Base-by-base conservation (phyloP, 2,888 invertebrate genomes). In the Tenthredo amoena region DNA sequence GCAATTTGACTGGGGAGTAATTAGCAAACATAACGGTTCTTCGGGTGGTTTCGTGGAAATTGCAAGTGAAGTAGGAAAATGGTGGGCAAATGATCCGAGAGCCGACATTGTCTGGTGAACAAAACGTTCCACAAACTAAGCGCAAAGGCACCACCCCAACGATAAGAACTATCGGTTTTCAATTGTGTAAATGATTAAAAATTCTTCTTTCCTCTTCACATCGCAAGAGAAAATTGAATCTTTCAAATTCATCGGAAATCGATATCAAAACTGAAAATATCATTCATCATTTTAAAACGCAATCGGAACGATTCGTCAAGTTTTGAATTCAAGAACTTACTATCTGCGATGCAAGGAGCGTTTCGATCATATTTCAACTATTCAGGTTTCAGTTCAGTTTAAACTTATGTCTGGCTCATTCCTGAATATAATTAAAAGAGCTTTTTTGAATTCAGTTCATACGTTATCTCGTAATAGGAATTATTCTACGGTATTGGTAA, bases 1-100 rank as follows among this genome's bases (percentile, higher is more conserved):
- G 34, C 88, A 1, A 55, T 86, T 31, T 50, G 74, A 84, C 86
- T 55, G 58, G n/a, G 81, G 58, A 81, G 77, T 31, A 65, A 74
- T 74, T 40, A 74, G 58, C 85, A 85, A 85, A 55, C 84, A 77
- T 62, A 74, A 74, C 34, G 43, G 84, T 85, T 71, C 86, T 65
- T 65, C 21, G 84, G 79, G 34, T 83, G 12, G 72, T 74, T 74
- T 74, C 40, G 21, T 26, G 55, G 34, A 74, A 74, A 71, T 84
- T 40, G 37, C 21, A 43, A 40, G 40, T 43, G 43, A 74, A 74
- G 72, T 43, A 43, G 21, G 72, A 43, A 21, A 74, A 74, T 74
- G 43, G 72, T 43, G 37, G 72, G n/a, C 72, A 12, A 74, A 43
- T 74, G 18, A 74, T 74, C 72, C 40, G 12, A 40, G 18, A n/a